Evolutionary conservation across 2,888 invertebrate genomes (phyloP), one percentile per base, ranked within the genome.

Genomic region (Drosophila affinis): DNA sequence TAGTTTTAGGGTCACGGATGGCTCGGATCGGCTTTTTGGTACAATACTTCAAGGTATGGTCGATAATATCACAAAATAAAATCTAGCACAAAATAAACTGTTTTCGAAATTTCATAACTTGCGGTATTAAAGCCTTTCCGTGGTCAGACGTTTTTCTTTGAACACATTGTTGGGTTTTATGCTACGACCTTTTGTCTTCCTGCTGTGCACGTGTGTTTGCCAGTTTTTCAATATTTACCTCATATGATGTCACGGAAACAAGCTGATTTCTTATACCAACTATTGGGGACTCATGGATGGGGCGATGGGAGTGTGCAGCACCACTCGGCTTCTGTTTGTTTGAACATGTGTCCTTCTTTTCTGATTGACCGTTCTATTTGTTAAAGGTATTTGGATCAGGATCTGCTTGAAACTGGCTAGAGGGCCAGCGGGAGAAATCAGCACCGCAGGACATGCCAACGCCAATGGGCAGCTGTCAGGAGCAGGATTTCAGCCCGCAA

Each of bases 201-300:
- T 86, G 83, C 83, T 86, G 87, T 75, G 87, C 83, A 86, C 83
- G 83, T 86, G 83, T 76, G 78, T 73, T 64, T 71, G 64, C 54
- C 72, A 55, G 55, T 70, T 77, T 65, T 77, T 87, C 87, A 87
- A 82, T 84, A 69, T 67, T 88, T 88, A 78, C 64, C 68, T 65
- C 62, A 73, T 62, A 68, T 75, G 81, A 70, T 73, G 68, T 71
- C 77, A 79, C 81, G 83, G 88, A 84, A 86, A 83, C 78, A 84
- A 83, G 76, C 78, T 88, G 83, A 88, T 88, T 84, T 84, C 60
- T 86, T 73, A 57, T 56, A 73, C 78, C 80, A 88, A 85, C 65
- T 68, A 57, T 56, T 58, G 51, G 75, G 79, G 72, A 6, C 61
- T 63, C 68, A 73, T 34, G 29, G 44, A 44, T 29, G 39, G 64